These are phyloP conservation scores for Craseonycteris thonglongyai DNA, from an alignment of 2,113 vertebrate species.

Conservation along the genomic window DNA sequence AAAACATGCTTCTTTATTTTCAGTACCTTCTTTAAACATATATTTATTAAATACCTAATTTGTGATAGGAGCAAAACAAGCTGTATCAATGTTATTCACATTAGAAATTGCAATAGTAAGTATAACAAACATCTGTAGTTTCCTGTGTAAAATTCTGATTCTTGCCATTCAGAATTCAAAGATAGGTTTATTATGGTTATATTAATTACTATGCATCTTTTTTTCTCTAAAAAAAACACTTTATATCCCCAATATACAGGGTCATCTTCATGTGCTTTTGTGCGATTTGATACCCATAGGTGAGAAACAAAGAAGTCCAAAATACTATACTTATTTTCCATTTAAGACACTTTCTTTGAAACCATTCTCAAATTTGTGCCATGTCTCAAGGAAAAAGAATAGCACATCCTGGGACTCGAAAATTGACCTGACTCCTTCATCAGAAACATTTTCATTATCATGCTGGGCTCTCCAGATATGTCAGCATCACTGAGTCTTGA, in stretches of 20 bases:
- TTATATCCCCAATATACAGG: not conserved
- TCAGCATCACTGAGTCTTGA: not conserved
- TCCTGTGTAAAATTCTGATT: not conserved
- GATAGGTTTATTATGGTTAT: not conserved
- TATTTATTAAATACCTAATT: not conserved
- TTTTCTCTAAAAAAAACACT: not conserved
- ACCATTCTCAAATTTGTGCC: not conserved
- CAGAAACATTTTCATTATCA: not conserved
- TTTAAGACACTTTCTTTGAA: not conserved
- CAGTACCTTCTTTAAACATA: not conserved
- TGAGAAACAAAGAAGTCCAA: not conserved
- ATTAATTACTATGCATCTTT: not conserved
- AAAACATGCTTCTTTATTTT: not conserved
- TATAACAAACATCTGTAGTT: not conserved
- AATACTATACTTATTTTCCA: not conserved
- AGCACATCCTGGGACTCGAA: not conserved
- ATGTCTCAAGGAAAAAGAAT: not conserved
- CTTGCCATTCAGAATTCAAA: not conserved
- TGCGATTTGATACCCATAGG: not conserved
- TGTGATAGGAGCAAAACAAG: not conserved
- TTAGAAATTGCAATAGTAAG: not conserved
- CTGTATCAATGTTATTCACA: not conserved
- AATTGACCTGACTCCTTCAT: not conserved
- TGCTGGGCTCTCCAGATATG: not conserved
- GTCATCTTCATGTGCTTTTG: not conserved